These are phyloP conservation scores for Parambassis ranga DNA, from an alignment of 2,797 vertebrate species.

Conservation along the genomic window DNA sequence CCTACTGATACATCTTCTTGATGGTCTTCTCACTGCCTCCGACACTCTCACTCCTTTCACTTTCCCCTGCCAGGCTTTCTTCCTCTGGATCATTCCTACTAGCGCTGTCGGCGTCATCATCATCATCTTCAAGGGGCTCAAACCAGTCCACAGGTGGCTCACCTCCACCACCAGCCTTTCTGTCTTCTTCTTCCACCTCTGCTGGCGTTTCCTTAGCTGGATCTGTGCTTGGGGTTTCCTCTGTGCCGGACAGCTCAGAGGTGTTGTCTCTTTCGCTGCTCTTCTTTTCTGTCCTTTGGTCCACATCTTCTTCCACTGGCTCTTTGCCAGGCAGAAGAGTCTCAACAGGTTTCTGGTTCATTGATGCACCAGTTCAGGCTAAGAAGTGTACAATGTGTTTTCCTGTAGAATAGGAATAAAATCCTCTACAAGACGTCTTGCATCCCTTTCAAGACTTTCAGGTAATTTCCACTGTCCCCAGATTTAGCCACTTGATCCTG, in stretches of 20 bases:
- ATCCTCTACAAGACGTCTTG: background rate
- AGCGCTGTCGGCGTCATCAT: slow-evolving; percentile 48
- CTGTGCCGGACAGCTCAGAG: background rate
- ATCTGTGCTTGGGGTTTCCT: background rate
- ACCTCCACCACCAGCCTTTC: background rate
- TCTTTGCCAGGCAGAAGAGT: background rate
- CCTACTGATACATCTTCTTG: slow-evolving; percentile 57
- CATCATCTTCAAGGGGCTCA: slow-evolving; percentile 79
- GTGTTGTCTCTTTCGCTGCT: slow-evolving; percentile 1
- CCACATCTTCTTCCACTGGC: slow-evolving; percentile 24
- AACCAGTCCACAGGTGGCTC: slow-evolving; percentile 79
- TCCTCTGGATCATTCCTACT: slow-evolving; percentile 56
- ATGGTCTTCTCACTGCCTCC: slow-evolving; percentile 58
- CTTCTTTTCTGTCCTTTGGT: slow-evolving; percentile 12
- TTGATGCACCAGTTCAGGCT: slow-evolving; percentile 36
- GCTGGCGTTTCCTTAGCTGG: background rate
- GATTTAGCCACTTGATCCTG: background rate
- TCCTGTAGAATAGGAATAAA: background rate
- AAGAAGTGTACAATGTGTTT: background rate
- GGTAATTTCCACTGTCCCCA: background rate
- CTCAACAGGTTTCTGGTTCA: slow-evolving; percentile 44
- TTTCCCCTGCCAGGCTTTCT: slow-evolving; percentile 75
- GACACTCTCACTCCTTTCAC: slow-evolving; percentile 69
- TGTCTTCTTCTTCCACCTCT: slow-evolving; percentile 16
- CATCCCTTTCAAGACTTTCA: slow-evolving; percentile 49